phyloP scores from a whole-genome alignment of 64 coral and sea anemone species.

The Montipora cactus region DNA sequence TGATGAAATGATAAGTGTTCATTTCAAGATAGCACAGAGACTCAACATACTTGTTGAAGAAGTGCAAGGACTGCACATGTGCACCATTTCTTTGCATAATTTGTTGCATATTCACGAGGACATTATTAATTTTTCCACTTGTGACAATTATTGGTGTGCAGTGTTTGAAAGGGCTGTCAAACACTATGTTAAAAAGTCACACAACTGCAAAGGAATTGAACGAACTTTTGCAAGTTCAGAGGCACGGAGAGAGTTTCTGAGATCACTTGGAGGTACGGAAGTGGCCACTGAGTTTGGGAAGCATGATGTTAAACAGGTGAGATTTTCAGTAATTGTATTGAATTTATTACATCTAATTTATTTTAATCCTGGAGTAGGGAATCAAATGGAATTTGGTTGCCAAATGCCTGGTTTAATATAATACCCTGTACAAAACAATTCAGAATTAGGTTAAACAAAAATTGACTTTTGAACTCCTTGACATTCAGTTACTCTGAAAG shows the following conservation, averaged over 20 bases:
- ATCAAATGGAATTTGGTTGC: constrained; percentile 45
- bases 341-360: constrained; percentile 2
- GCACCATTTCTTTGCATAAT: constrained; percentile 79
- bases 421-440: constrained; percentile 22
- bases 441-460: constrained; percentile 15
- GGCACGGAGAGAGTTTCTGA: constrained; percentile 52
- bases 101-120: constrained; percentile 63
- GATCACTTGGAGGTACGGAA: constrained; percentile 13
- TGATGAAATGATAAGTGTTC: constrained; percentile 37
- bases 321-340: background rate
- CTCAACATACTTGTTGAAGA: constrained; percentile 42
- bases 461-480: background rate
- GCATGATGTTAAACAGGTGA: constrained; percentile 36
- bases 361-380: constrained; percentile 42
- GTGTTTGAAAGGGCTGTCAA: constrained; percentile 59
- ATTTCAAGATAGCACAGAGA: constrained; percentile 21
- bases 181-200: constrained; percentile 72
- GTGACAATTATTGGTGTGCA: constrained; percentile 78
- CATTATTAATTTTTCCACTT: constrained; percentile 68
- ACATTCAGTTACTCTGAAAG: constrained; percentile 29
- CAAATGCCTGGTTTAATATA: constrained; percentile 51
- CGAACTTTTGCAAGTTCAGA: constrained; percentile 71
- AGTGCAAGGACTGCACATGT: constrained; percentile 58
- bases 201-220: constrained; percentile 82
- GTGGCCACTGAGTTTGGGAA: constrained; percentile 1